A percentile compares a stretch with the other conserved stretches of the same genome.
phyloP scores from a whole-genome alignment of 92 coral and sea anemone species.

The Siderastrea siderea region DNA sequence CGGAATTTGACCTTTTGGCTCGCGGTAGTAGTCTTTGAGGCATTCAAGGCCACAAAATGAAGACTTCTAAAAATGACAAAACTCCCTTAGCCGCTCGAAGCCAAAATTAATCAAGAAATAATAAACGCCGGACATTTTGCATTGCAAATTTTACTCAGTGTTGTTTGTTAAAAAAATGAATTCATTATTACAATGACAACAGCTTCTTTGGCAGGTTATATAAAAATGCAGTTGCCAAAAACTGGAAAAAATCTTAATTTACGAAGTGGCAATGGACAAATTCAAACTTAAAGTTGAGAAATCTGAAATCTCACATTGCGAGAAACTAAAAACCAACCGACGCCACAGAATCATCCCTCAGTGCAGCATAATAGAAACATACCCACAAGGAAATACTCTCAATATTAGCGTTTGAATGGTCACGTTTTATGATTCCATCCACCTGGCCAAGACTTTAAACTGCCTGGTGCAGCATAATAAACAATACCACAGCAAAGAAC shows the following conservation, averaged over 20 bases:
- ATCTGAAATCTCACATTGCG: background rate
- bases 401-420: too few relatives aligned
- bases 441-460: too few relatives aligned
- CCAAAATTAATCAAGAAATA: background rate
- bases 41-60: background rate
- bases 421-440: too few relatives aligned
- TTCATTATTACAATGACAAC: background rate
- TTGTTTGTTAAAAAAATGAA: background rate
- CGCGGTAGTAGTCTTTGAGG: background rate
- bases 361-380: background rate
- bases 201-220: background rate
- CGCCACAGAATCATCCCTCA: background rate
- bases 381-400: too few relatives aligned
- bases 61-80: background rate
- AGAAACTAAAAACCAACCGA: background rate
- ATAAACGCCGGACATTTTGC: constrained; percentile 8
- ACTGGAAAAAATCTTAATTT: background rate
- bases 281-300: background rate
- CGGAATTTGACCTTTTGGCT: background rate
- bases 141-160: constrained; percentile 28
- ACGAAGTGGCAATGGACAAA: background rate
- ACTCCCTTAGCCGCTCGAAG: background rate
- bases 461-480: too few relatives aligned
- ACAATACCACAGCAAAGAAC: too few relatives aligned
- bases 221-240: background rate